Percentiles rank a stretch among this genome's conserved stretches.
Conservation (phyloP, 2,888 invertebrate species). For the Eupithecia subumbrata region DNA sequence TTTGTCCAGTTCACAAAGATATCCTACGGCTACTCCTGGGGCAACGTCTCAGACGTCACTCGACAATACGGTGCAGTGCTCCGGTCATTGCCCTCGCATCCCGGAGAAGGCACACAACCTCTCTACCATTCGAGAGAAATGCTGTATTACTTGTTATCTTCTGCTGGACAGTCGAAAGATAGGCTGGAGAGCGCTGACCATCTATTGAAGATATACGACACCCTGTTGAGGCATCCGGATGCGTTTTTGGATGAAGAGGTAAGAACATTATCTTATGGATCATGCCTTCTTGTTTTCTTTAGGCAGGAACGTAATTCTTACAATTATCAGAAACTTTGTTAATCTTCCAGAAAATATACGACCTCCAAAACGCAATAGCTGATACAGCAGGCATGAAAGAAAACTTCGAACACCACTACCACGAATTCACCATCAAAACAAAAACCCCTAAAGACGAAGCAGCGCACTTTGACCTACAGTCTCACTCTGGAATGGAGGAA, state of each 20-base stretch:
- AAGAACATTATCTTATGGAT: constrained; percentile 46
- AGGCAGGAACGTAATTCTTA: neutral
- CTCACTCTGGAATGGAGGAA: constrained; percentile 55
- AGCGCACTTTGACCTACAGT: constrained; percentile 67
- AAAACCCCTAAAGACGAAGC: constrained; percentile 65
- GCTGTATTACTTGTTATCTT: constrained; percentile 78
- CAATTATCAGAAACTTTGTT: neutral
- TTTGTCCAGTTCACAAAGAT: constrained; percentile 68
- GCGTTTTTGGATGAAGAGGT: constrained; percentile 90
- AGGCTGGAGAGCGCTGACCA: constrained; percentile 85
- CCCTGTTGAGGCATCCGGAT: constrained; percentile 76
- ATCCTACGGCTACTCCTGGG: constrained; percentile 86
- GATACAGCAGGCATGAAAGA: constrained; percentile 70
- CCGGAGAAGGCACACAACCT: constrained; percentile 87
- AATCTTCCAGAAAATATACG: constrained; percentile 70
- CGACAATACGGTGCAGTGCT: constrained; percentile 83
- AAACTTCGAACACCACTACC: constrained; percentile 58
- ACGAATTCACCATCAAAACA: constrained; percentile 67
- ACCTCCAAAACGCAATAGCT: constrained; percentile 71
- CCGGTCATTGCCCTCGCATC: constrained; percentile 77
- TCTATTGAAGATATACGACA: constrained; percentile 84
- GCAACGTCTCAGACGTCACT: constrained; percentile 82
- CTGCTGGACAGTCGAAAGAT: constrained; percentile 65
- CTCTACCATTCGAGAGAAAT: constrained; percentile 84
- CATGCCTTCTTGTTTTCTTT: neutral